Percentiles rank a stretch among this genome's conserved stretches.
phyloP scores from a whole-genome alignment of 92 coral and sea anemone species.

The Porites rus region DNA sequence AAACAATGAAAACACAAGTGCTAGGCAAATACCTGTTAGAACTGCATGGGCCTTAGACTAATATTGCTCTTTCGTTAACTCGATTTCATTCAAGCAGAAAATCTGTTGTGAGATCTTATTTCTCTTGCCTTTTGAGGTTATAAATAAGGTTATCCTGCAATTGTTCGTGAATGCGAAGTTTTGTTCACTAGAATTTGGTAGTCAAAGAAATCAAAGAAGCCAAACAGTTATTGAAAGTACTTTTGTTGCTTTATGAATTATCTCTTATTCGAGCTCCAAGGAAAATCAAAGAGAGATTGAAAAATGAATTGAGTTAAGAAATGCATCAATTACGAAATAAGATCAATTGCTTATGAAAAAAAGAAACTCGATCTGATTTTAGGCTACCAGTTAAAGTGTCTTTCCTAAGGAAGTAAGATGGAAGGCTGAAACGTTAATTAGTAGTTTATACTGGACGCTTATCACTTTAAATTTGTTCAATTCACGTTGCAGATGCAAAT shows the following conservation, averaged over 20 bases:
- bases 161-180: background rate
- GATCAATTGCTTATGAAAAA: background rate
- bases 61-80: background rate
- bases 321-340: background rate
- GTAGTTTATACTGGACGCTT: too few species aligned
- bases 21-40: background rate
- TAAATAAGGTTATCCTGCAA: background rate
- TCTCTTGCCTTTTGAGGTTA: background rate
- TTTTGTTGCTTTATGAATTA: background rate
- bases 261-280: background rate
- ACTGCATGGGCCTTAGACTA: background rate
- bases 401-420: too few species aligned
- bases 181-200: background rate
- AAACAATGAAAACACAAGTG: slow-evolving; percentile 10
- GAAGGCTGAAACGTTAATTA: too few species aligned
- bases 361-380: too few species aligned
- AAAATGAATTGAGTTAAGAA: too few species aligned
- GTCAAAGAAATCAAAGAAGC: background rate
- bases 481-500: too few species aligned
- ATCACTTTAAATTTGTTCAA: too few species aligned
- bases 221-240: too few species aligned
- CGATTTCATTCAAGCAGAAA: background rate
- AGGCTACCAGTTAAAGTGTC: too few species aligned
- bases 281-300: background rate
- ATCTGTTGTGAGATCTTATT: background rate